phyloP scores from a whole-genome alignment of 2,888 invertebrate genomes.

The Allolobophora icterica region DNA sequence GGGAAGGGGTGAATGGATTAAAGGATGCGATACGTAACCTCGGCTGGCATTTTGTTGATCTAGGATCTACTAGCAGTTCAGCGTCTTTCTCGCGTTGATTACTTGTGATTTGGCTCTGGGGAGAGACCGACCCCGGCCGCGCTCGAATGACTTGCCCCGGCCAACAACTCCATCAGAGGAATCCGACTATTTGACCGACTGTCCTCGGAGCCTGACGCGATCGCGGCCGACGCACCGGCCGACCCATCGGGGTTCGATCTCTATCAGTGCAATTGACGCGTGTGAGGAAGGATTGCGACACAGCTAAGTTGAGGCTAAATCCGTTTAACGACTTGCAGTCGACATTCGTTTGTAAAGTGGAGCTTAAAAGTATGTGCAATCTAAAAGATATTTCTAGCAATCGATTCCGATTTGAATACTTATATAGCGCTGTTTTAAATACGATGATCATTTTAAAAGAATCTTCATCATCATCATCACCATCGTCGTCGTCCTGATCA shows the following conservation, averaged over 20 bases:
- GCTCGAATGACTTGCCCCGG: background rate
- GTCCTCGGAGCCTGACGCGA: background rate
- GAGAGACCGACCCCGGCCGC: background rate
- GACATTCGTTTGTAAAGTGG: background rate
- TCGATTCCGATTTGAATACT: background rate
- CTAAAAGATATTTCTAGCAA: background rate
- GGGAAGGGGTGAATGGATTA: background rate
- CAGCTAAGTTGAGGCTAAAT: background rate
- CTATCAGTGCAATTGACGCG: background rate
- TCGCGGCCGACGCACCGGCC: background rate
- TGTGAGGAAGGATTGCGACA: background rate
- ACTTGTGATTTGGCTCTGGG: background rate
- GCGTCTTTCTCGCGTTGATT: background rate
- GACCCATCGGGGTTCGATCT: background rate
- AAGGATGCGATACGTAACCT: background rate
- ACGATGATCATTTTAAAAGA: background rate
- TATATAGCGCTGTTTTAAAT: background rate
- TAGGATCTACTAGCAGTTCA: background rate
- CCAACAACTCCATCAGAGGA: background rate
- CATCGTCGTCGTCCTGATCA: background rate
- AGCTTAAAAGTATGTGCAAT: background rate
- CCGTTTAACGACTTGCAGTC: background rate
- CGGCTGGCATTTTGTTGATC: background rate
- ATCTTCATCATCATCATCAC: background rate
- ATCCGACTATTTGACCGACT: background rate